Evolutionary conservation across 2,888 invertebrate genomes (phyloP).

Genomic region (Trissolcus brochymenae): DNA sequence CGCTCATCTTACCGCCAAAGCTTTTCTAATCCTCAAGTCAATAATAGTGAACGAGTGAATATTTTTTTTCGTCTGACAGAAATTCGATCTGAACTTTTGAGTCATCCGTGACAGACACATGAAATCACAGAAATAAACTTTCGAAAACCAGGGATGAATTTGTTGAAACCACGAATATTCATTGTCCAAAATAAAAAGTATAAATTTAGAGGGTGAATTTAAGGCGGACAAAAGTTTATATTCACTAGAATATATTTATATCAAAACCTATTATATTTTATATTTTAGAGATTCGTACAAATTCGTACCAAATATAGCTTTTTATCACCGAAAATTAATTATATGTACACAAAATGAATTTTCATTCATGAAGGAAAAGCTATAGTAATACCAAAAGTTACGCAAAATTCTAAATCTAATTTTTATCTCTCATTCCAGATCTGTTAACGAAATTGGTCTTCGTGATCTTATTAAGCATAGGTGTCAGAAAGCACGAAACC

Average conservation of each 20-base stretch:
- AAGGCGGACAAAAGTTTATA: background rate
- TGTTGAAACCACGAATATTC: background rate
- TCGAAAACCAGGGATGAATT: background rate
- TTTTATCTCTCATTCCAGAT: slow-evolving; percentile 52
- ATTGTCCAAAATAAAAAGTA: background rate
- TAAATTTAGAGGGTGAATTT: too few relatives aligned
- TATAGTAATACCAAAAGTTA: slow-evolving; percentile 14
- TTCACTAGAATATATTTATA: too few relatives aligned
- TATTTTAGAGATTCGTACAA: too few relatives aligned
- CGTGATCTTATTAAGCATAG: slow-evolving; percentile 50
- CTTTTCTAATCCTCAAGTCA: slow-evolving; percentile 56
- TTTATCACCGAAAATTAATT: too few relatives aligned
- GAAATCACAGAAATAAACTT: slow-evolving; percentile 16
- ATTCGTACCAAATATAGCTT: too few relatives aligned
- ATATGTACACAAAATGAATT: slow-evolving; percentile 34
- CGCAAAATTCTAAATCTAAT: slow-evolving; percentile 35
- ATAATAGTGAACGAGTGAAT: slow-evolving; percentile 43
- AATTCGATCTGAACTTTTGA: slow-evolving; percentile 34
- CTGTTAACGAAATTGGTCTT: slow-evolving; percentile 51
- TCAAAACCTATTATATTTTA: too few relatives aligned
- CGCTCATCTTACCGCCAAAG: slow-evolving; percentile 43
- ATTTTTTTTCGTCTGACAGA: slow-evolving; percentile 21
- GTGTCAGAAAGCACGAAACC: slow-evolving; percentile 51
- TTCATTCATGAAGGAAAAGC: slow-evolving; percentile 30
- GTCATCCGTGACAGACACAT: slow-evolving; percentile 5